A percentile compares a stretch with the other conserved stretches of the same genome.
Conservation (phyloP, 2,888 invertebrate species). For the Drosophila paracracens region DNA sequence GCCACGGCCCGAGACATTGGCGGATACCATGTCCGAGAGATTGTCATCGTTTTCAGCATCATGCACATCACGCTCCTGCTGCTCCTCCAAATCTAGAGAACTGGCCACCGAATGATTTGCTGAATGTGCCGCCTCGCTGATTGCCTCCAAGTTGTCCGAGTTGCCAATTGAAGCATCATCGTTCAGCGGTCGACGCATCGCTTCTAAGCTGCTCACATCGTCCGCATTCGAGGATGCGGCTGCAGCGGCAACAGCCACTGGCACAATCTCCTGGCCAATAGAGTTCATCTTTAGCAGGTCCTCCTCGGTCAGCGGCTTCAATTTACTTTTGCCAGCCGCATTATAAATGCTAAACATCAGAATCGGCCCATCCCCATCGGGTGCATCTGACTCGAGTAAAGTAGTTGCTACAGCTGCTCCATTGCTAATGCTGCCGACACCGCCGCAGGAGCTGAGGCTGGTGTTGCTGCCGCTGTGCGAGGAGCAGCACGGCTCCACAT, state of each 20-base stretch:
- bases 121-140: slow-evolving; percentile 95
- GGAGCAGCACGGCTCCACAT: slow-evolving; percentile 61
- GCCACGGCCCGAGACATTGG: slow-evolving; percentile 96
- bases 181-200: slow-evolving; percentile 85
- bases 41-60: slow-evolving; percentile 92
- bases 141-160: slow-evolving; percentile 97
- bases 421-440: slow-evolving; percentile 11
- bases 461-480: slow-evolving; percentile 74
- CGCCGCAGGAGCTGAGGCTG: slow-evolving; percentile 64
- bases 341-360: slow-evolving; percentile 89
- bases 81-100: slow-evolving; percentile 93
- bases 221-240: slow-evolving; percentile 72
- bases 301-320: slow-evolving; percentile 89
- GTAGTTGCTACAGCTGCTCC: slow-evolving; percentile 17
- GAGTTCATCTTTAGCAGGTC: slow-evolving; percentile 86
- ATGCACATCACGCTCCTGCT: slow-evolving; percentile 84
- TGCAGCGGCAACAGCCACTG: slow-evolving; percentile 38
- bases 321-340: slow-evolving; percentile 87
- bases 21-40: slow-evolving; percentile 98
- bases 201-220: slow-evolving; percentile 77
- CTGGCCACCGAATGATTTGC: slow-evolving; percentile 96
- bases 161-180: slow-evolving; percentile 97
- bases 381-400: neutral
- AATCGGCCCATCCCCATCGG: slow-evolving; percentile 86
- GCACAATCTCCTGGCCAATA: slow-evolving; percentile 80